phyloP scores from a whole-genome alignment of 2,113 vertebrate species.

The Brienomyrus brachyistius region DNA sequence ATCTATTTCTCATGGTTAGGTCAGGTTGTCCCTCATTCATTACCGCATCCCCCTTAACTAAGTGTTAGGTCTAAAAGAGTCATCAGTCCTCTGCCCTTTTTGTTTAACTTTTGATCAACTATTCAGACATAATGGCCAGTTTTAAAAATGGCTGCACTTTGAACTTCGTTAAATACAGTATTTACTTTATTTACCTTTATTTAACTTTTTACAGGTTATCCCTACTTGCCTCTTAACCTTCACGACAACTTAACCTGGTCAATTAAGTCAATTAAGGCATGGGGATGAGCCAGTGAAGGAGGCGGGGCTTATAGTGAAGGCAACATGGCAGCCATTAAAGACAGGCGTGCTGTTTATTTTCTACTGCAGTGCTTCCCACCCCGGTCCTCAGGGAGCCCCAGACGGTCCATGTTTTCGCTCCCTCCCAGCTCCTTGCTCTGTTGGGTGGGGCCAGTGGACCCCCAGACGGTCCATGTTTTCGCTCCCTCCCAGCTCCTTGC shows the following conservation, averaged over 20 bases:
- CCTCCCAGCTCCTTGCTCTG: background rate
- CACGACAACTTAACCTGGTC: background rate
- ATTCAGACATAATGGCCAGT: background rate
- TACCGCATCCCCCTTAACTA: background rate
- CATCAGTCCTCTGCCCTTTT: background rate
- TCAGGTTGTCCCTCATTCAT: background rate
- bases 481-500: background rate
- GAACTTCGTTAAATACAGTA: background rate
- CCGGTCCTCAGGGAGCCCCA: background rate
- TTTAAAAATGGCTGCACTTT: background rate
- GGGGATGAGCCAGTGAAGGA: background rate
- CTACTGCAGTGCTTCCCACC: background rate
- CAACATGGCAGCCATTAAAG: background rate
- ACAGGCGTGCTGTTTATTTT: background rate
- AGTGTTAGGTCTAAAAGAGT: background rate
- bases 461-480: background rate
- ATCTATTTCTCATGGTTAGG: background rate
- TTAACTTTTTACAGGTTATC: background rate
- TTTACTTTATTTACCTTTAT: background rate
- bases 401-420: background rate
- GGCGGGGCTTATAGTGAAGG: background rate
- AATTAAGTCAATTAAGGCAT: background rate
- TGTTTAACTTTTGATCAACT: background rate
- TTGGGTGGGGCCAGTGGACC: background rate
- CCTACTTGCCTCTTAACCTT: background rate